Conservation (phyloP, 2,797 vertebrate species). For the Thripadectes ignobilis region DNA sequence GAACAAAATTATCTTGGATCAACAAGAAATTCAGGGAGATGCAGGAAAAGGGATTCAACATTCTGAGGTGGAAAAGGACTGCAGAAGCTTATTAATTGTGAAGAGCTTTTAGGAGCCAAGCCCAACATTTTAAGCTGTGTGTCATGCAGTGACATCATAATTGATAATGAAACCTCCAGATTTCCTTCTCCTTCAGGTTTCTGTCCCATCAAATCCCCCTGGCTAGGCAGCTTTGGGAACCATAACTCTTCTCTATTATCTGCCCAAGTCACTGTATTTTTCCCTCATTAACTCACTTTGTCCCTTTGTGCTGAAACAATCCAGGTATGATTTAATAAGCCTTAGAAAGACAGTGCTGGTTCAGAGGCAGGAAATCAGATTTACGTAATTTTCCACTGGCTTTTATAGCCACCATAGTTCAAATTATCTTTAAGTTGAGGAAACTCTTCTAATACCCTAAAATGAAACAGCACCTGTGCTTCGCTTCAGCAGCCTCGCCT, state of each 20-base stretch:
- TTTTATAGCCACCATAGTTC: slow-evolving; percentile 62
- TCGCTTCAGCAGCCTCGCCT: slow-evolving; percentile 55
- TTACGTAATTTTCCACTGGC: slow-evolving; percentile 77
- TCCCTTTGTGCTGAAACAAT: slow-evolving; percentile 72
- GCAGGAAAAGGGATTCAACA: neutral
- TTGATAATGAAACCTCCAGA: neutral
- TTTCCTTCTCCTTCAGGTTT: neutral
- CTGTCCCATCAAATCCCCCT: neutral
- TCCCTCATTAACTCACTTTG: slow-evolving; percentile 42
- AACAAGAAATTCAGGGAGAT: neutral
- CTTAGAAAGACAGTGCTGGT: slow-evolving; percentile 61
- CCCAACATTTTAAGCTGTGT: neutral
- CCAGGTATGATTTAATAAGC: slow-evolving; percentile 74
- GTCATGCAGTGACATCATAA: neutral
- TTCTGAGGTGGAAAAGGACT: neutral
- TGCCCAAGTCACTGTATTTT: slow-evolving; percentile 28
- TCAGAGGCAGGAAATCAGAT: slow-evolving; percentile 74
- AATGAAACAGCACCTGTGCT: slow-evolving; percentile 70
- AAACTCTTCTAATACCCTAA: slow-evolving; percentile 70
- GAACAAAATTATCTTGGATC: neutral
- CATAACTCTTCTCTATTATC: slow-evolving; percentile 58
- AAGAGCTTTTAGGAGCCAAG: neutral
- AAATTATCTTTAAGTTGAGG: slow-evolving; percentile 69
- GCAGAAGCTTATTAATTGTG: neutral
- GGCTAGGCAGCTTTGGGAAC: slow-evolving; percentile 51